Percentiles rank a stretch among this genome's conserved stretches.
phyloP scores from a whole-genome alignment of 2,888 invertebrate species.

The Bugula neritina region DNA sequence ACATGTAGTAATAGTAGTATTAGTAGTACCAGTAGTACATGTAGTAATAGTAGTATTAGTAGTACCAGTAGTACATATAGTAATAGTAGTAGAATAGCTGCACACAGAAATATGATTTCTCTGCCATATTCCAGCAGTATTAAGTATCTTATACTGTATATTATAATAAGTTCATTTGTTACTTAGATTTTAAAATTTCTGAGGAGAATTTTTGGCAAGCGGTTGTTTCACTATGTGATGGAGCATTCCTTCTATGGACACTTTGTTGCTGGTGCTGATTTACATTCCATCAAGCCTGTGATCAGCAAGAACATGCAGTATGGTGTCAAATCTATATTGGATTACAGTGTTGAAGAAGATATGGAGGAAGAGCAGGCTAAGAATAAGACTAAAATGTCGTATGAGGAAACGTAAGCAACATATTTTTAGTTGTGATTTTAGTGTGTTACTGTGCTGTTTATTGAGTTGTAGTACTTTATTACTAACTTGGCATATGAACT shows the following conservation, averaged over 20 bases:
- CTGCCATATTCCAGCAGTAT: neutral
- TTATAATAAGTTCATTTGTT: too few relatives aligned
- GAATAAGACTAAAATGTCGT: neutral
- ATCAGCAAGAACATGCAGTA: slow-evolving; percentile 67
- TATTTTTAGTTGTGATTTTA: neutral
- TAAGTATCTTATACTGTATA: neutral
- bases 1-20: too few relatives aligned
- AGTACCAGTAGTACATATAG: too few relatives aligned
- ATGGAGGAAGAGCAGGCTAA: slow-evolving; percentile 72
- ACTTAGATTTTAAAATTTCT: slow-evolving; percentile 63
- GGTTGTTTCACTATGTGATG: slow-evolving; percentile 76
- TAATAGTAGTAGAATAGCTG: too few relatives aligned
- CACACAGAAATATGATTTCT: too few relatives aligned
- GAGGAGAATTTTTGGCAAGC: slow-evolving; percentile 72
- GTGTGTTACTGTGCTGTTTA: neutral
- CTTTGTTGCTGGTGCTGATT: slow-evolving; percentile 91
- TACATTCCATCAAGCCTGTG: slow-evolving; percentile 66
- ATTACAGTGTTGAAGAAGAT: slow-evolving; percentile 97
- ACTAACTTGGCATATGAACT: neutral
- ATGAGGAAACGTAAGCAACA: neutral
- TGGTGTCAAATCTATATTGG: slow-evolving; percentile 96
- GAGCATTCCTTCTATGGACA: slow-evolving; percentile 95
- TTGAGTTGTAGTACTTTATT: neutral
- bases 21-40: too few relatives aligned
- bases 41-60: too few relatives aligned